Evolutionary conservation across 2,888 invertebrate species (phyloP).

Genomic region (Drosophila quinaria): DNA sequence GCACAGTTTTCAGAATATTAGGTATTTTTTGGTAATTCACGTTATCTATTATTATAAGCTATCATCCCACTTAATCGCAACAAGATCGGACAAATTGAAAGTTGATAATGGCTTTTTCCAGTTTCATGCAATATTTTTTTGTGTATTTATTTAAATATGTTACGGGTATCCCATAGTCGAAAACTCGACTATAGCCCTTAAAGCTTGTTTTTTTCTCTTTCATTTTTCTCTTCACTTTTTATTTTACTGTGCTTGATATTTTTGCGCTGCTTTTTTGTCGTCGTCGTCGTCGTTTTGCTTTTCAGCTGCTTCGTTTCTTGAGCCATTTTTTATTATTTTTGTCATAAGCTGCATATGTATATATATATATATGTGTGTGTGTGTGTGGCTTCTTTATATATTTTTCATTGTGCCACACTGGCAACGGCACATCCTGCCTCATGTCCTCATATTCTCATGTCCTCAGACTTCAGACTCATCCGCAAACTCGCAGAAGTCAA

Average conservation of each 20-base stretch:
- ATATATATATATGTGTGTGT: slow-evolving; percentile 25
- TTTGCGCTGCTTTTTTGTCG: slow-evolving; percentile 58
- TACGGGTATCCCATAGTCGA: no score
- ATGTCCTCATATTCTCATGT: slow-evolving; percentile 41
- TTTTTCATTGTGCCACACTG: slow-evolving; percentile 82
- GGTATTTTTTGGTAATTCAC: no score
- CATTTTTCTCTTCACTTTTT: slow-evolving; percentile 41
- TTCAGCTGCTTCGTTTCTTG: slow-evolving; percentile 75
- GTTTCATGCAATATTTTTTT: no score
- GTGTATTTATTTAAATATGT: no score
- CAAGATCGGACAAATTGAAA: no score
- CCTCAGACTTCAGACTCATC: slow-evolving; percentile 31
- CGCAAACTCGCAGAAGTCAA: slow-evolving; percentile 82
- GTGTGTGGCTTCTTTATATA: slow-evolving; percentile 77
- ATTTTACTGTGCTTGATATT: slow-evolving; percentile 63
- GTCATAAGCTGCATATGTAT: slow-evolving; percentile 68
- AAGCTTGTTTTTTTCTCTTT: slow-evolving; percentile 22
- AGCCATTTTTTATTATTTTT: slow-evolving; percentile 82
- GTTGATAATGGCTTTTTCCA: no score
- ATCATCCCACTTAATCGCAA: no score
- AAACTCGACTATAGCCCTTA: no score
- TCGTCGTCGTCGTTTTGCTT: slow-evolving; percentile 42
- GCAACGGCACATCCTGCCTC: slow-evolving; percentile 75
- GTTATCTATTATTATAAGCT: no score
- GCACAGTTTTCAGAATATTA: no score